Evolutionary conservation across 2,113 vertebrate genomes (phyloP), one percentile per base, ranked within the genome.

Genomic region (Piprites chloris): DNA sequence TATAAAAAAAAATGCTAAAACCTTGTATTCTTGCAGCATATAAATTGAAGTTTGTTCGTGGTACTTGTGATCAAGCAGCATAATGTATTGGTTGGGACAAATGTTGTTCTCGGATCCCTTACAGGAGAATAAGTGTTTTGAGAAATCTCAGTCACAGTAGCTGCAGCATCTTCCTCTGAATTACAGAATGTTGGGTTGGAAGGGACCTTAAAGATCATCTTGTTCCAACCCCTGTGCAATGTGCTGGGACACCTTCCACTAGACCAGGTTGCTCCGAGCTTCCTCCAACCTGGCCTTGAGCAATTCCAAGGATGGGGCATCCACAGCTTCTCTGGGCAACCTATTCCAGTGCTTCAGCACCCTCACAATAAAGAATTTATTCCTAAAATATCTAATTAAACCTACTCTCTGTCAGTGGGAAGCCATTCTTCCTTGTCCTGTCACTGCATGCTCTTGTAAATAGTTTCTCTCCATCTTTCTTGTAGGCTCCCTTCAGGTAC

Each of bases 261-360:
- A 14, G 6, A 47, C 23, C 39, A 61, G 9, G 2, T 5, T 75
- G 33, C 39, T 67, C 77, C 4, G 8, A 74, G 46, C 23, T 22
- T 28, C 3, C 3, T 74, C 18, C 52, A 39, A 0, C 22, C 44
- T 58, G 8, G 22, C 14, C 18, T 50, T 6, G 44, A 1, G 24
- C 28, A n/a, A 4, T 52, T 0, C 5, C 19, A 39, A 19, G 28
- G 28, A 21, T 74, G 46, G 27, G 20, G 23, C 69, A 74, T 24
- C 52, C 77, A 59, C 52, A 67, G 12, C 23, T 74, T 1, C 22
- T 81, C 44, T 67, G 77, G 26, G 35, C 18, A 50, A 0, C 27
- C 32, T 39, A 9, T 39, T 39, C 14, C 52, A 59, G 68, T 20
- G 37, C 27, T 46, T 74, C 19, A 0, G 0, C 6, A 28, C 33